Evolutionary conservation across 2,797 vertebrate genomes (phyloP).

Genomic region (Esox masquinongy): DNA sequence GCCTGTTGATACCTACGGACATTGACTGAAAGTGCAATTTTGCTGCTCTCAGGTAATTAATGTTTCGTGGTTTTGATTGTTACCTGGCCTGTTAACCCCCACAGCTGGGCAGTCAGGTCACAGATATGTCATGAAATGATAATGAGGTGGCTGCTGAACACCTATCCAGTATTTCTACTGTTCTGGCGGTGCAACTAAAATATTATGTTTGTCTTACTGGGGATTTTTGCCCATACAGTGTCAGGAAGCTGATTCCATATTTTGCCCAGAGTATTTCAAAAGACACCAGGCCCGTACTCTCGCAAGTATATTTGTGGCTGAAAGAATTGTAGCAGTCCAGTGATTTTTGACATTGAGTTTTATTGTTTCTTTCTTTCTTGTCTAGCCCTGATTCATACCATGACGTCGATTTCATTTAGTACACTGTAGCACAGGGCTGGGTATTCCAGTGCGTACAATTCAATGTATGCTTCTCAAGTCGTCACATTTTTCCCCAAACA

Average conservation of each 20-base stretch:
- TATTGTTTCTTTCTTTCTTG: conserved; percentile 39
- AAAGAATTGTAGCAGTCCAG: conserved; percentile 39
- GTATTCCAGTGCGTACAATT: conserved; percentile 37
- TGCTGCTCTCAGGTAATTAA: conserved; percentile 60
- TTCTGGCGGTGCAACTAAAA: background rate
- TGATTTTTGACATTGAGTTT: conserved; percentile 47
- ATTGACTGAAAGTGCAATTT: conserved; percentile 55
- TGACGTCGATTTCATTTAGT: conserved; percentile 30
- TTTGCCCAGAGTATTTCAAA: background rate
- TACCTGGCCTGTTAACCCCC: conserved; percentile 1
- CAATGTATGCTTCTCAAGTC: conserved; percentile 40
- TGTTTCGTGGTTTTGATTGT: conserved; percentile 35
- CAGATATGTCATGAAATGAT: background rate
- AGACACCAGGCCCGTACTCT: background rate
- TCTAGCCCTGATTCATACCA: conserved; percentile 51
- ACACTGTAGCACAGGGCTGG: conserved; percentile 38
- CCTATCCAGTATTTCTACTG: background rate
- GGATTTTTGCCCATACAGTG: background rate
- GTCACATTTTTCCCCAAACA: conserved; percentile 54
- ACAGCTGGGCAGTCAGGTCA: background rate
- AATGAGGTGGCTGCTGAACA: background rate
- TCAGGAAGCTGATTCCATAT: background rate
- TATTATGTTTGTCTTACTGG: background rate
- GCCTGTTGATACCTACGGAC: conserved; percentile 43
- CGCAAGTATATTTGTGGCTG: conserved; percentile 1